phyloP scores from a whole-genome alignment of 1,140 invertebrate genomes.

The Augochlora pura region DNA sequence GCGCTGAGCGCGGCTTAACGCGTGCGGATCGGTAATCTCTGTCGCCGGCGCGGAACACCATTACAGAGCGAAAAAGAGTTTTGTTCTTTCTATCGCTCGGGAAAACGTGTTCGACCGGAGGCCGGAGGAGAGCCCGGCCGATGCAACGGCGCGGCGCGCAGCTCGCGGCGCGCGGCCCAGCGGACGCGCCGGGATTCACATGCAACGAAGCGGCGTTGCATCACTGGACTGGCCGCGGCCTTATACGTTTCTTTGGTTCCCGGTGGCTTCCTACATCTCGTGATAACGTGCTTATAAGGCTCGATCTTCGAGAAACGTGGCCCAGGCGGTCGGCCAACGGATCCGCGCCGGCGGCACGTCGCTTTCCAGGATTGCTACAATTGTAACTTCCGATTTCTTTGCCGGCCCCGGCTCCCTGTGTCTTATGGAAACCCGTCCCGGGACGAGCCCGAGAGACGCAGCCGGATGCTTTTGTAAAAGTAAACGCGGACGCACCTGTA shows the following conservation, averaged over 20 bases:
- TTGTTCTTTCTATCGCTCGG: slow-evolving; percentile 35
- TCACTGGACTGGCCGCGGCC: slow-evolving; percentile 56
- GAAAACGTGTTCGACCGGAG: slow-evolving; percentile 33
- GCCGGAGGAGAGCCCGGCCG: too few species aligned
- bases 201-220: slow-evolving; percentile 61
- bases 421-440: slow-evolving; percentile 24
- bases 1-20: neutral
- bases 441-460: neutral
- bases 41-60: slow-evolving; percentile 1
- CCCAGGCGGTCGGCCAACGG: slow-evolving; percentile 9
- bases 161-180: slow-evolving; percentile 7
- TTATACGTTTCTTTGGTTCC: slow-evolving; percentile 62
- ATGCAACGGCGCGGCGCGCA: too few species aligned
- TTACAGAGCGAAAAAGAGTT: slow-evolving; percentile 21
- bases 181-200: slow-evolving; percentile 46
- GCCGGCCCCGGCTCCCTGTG: neutral
- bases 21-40: slow-evolving; percentile 2
- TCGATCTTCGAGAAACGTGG: slow-evolving; percentile 55
- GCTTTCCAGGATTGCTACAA: slow-evolving; percentile 40
- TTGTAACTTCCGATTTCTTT: slow-evolving; percentile 50
- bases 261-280: slow-evolving; percentile 62
- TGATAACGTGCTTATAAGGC: slow-evolving; percentile 68
- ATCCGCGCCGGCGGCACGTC: slow-evolving; percentile 17
- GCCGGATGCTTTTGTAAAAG: slow-evolving; percentile 20
- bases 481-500: slow-evolving; percentile 19